Evolutionary conservation across 2,797 vertebrate species (phyloP).

Genomic region (Melanotaenia boesemani): DNA sequence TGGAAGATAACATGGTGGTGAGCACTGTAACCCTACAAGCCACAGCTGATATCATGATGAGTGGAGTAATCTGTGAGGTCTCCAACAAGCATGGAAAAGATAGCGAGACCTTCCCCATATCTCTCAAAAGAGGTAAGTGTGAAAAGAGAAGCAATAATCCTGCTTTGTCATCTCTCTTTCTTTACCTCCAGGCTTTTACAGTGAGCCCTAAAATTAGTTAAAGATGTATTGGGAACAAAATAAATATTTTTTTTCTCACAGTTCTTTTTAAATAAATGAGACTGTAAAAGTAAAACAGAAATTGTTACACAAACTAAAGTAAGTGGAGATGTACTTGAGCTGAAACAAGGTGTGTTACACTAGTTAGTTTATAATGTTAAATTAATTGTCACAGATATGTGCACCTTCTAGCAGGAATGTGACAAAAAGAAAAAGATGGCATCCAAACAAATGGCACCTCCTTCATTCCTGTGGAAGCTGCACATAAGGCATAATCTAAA

Average conservation of each 20-base stretch:
- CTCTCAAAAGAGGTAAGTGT: slow-evolving; percentile 72
- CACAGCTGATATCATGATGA: slow-evolving; percentile 74
- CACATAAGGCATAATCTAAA: background rate
- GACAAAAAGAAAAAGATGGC: background rate
- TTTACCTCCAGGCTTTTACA: background rate
- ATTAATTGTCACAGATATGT: background rate
- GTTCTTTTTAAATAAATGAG: background rate
- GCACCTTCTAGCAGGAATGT: background rate
- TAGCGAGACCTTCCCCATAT: slow-evolving; percentile 69
- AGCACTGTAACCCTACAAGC: slow-evolving; percentile 82
- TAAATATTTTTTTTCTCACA: background rate
- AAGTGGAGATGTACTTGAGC: background rate
- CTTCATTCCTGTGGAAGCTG: background rate
- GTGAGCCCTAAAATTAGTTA: background rate
- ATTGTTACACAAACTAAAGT: background rate
- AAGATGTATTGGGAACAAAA: background rate
- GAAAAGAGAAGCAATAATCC: background rate
- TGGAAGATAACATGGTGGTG: slow-evolving; percentile 77
- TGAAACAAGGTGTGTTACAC: background rate
- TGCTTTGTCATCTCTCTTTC: background rate
- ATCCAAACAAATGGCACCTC: background rate
- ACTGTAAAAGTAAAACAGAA: background rate
- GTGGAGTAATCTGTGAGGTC: slow-evolving; percentile 83
- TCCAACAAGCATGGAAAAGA: slow-evolving; percentile 77
- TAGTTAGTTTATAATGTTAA: background rate